A percentile compares a stretch with the other conserved stretches of the same genome.
Evolutionary conservation across 2,113 vertebrate species (phyloP).

Genomic region (Amphiprion percula): DNA sequence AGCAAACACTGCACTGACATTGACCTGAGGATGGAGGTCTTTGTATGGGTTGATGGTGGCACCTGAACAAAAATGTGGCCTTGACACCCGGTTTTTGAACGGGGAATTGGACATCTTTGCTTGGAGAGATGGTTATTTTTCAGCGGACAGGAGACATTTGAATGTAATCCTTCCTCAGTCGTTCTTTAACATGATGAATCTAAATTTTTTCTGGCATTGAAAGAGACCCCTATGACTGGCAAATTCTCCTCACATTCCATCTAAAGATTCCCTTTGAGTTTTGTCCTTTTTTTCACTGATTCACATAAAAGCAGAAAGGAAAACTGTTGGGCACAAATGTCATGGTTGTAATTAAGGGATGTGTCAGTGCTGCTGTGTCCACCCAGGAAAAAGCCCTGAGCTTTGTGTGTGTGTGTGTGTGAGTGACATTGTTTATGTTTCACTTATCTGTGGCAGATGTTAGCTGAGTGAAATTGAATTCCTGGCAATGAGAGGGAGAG

Average conservation of each 20-base stretch:
- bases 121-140: constrained; percentile 4
- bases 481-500: constrained; percentile 72
- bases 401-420: constrained; percentile 18
- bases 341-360: constrained; percentile 67
- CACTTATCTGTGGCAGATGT: constrained; percentile 84
- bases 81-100: constrained; percentile 42
- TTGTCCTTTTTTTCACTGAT: not conserved
- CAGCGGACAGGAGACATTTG: not conserved
- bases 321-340: constrained; percentile 38
- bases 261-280: not conserved
- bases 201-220: constrained; percentile 11
- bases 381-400: constrained; percentile 50
- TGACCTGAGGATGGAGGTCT: constrained; percentile 29
- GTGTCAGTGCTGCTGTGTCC: constrained; percentile 36
- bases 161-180: not conserved
- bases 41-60: constrained; percentile 20
- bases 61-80: constrained; percentile 1
- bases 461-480: constrained; percentile 83
- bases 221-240: constrained; percentile 5
- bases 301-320: constrained; percentile 4
- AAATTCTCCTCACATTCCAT: not conserved
- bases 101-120: constrained; percentile 48
- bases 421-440: constrained; percentile 82
- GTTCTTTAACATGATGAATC: not conserved
- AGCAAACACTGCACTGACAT: constrained; percentile 24